These are phyloP conservation scores for Actias luna DNA, from an alignment of 2,888 invertebrate genomes.

Conservation along the genomic window DNA sequence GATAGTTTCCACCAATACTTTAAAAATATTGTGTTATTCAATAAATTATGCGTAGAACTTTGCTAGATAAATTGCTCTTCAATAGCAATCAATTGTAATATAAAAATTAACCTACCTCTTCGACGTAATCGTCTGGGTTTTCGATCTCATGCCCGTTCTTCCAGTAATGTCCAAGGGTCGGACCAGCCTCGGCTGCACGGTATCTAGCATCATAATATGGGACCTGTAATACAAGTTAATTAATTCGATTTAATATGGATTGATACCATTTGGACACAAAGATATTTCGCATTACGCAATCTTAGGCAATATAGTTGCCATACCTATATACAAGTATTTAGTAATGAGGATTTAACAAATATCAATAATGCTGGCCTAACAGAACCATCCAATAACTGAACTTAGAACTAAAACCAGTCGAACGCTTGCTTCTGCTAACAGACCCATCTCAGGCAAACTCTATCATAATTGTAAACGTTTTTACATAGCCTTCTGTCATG, in stretches of 20 bases:
- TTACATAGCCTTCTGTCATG: background rate
- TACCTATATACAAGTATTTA: too few species aligned
- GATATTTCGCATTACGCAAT: too few species aligned
- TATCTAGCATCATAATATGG: conserved; percentile 68
- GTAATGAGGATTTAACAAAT: too few species aligned
- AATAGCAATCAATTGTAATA: background rate
- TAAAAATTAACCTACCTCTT: conserved; percentile 69
- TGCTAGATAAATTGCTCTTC: background rate
- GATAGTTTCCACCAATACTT: background rate
- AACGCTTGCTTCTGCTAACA: too few species aligned
- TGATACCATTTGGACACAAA: too few species aligned
- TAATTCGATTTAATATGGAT: too few species aligned
- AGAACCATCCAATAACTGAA: too few species aligned
- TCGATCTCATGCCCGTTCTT: conserved; percentile 82
- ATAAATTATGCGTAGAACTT: background rate
- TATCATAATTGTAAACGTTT: too few species aligned
- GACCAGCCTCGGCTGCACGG: conserved; percentile 70
- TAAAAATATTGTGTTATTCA: background rate
- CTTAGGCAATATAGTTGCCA: too few species aligned
- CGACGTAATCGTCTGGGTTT: conserved; percentile 84
- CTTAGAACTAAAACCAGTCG: too few species aligned
- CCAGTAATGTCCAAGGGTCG: conserved; percentile 77
- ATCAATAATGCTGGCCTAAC: too few species aligned
- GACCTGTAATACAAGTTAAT: conserved; percentile 45
- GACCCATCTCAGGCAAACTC: too few species aligned